Conservation (phyloP, 2,888 invertebrate genomes). For the Lasioglossum figueresi region DNA sequence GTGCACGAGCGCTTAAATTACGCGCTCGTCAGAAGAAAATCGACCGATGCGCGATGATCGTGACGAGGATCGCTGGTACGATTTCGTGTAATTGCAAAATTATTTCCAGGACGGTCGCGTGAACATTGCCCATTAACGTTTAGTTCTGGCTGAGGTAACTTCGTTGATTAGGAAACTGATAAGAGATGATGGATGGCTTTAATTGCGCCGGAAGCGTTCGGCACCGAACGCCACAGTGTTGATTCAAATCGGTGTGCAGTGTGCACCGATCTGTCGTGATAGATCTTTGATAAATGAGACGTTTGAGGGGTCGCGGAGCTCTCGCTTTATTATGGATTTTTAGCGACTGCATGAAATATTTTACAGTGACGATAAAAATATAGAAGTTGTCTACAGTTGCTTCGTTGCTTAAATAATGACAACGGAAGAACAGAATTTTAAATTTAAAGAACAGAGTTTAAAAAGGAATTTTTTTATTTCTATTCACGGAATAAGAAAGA, state of each 20-base stretch:
- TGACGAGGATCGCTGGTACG: constrained; percentile 12
- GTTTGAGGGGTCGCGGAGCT: background rate
- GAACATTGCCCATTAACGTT: constrained; percentile 20
- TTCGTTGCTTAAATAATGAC: background rate
- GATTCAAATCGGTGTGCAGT: background rate
- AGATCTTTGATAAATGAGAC: background rate
- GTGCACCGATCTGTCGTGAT: background rate
- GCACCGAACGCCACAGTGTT: background rate
- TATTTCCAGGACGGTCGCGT: constrained; percentile 7
- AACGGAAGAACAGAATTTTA: background rate
- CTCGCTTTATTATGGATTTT: background rate
- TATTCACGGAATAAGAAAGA: background rate
- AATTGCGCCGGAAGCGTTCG: background rate
- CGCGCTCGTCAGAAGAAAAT: constrained; percentile 53
- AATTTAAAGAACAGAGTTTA: too few species aligned
- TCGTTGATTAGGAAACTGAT: constrained; percentile 19
- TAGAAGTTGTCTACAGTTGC: too few species aligned
- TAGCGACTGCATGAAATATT: background rate
- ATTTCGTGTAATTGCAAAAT: constrained; percentile 34
- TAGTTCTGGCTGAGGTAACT: constrained; percentile 21
- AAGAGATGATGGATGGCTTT: constrained; percentile 21
- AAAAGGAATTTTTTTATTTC: too few species aligned
- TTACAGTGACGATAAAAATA: background rate
- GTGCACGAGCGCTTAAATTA: constrained; percentile 67
- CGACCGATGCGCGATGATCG: constrained; percentile 27